Conservation (phyloP, 2,113 vertebrate species). For the Notiomystis cincta region DNA sequence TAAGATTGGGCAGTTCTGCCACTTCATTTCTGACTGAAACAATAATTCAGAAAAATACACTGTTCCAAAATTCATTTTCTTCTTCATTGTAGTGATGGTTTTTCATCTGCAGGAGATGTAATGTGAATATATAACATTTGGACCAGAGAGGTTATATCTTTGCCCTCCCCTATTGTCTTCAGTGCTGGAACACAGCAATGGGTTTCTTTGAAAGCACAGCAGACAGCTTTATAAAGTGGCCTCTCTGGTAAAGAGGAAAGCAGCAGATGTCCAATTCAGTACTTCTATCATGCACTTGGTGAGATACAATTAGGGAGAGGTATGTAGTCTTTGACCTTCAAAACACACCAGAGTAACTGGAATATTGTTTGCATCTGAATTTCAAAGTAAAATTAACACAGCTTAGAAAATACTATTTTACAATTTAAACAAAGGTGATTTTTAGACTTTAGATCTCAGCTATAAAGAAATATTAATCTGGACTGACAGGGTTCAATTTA, state of each 20-base stretch:
- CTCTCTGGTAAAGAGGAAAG: not conserved
- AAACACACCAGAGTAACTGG: not conserved
- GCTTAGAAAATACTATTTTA: not conserved
- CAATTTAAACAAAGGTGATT: not conserved
- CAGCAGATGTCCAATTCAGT: not conserved
- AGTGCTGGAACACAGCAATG: not conserved
- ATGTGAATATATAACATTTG: not conserved
- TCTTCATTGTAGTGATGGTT: not conserved
- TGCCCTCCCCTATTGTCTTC: not conserved
- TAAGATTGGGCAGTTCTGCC: not conserved
- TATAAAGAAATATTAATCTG: not conserved
- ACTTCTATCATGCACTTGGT: not conserved
- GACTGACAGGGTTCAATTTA: not conserved
- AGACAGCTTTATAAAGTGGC: not conserved
- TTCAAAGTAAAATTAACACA: not conserved
- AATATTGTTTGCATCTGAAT: not conserved
- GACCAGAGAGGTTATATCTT: not conserved
- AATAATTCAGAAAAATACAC: not conserved
- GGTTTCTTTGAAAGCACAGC: not conserved
- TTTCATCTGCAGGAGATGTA: not conserved
- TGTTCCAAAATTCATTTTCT: not conserved
- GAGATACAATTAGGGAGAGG: not conserved
- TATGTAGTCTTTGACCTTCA: not conserved
- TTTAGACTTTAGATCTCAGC: not conserved
- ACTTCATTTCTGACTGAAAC: not conserved